Evolutionary conservation across 2,797 vertebrate genomes (phyloP).

Genomic region (Orestias chungarensis): DNA sequence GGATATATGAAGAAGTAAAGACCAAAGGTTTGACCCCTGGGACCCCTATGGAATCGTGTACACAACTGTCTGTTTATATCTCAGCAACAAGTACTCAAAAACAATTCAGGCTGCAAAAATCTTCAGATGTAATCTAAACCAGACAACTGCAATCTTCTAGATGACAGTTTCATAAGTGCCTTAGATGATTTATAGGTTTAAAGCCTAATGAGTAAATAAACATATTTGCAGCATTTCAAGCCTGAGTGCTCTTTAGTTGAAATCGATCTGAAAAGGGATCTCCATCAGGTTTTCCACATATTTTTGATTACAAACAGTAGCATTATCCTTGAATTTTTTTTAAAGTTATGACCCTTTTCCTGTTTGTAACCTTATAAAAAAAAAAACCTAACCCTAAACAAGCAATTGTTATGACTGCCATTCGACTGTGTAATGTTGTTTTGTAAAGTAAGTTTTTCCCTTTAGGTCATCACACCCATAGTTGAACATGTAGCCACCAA

Average conservation of each 20-base stretch:
- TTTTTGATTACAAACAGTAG: slow-evolving; percentile 32
- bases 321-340: slow-evolving; percentile 37
- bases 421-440: slow-evolving; percentile 55
- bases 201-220: slow-evolving; percentile 69
- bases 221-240: slow-evolving; percentile 56
- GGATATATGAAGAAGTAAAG: slow-evolving; percentile 44
- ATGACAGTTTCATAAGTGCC: slow-evolving; percentile 62
- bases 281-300: slow-evolving; percentile 46
- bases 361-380: slow-evolving; percentile 25
- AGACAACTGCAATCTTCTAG: slow-evolving; percentile 64
- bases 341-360: slow-evolving; percentile 52
- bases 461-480: slow-evolving; percentile 6
- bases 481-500: background rate
- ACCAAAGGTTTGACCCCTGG: slow-evolving; percentile 57
- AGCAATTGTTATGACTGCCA: no score
- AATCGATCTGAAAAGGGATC: slow-evolving; percentile 56
- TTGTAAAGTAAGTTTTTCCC: slow-evolving; percentile 43
- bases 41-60: slow-evolving; percentile 45
- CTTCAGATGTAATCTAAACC: slow-evolving; percentile 75
- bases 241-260: slow-evolving; percentile 61
- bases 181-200: slow-evolving; percentile 69
- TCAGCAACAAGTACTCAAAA: slow-evolving; percentile 39
- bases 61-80: slow-evolving; percentile 62
- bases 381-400: no score
- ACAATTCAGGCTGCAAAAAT: slow-evolving; percentile 57